These are phyloP conservation scores for Heteropelma amictum DNA, from an alignment of 2,888 invertebrate genomes.

Conservation along the genomic window DNA sequence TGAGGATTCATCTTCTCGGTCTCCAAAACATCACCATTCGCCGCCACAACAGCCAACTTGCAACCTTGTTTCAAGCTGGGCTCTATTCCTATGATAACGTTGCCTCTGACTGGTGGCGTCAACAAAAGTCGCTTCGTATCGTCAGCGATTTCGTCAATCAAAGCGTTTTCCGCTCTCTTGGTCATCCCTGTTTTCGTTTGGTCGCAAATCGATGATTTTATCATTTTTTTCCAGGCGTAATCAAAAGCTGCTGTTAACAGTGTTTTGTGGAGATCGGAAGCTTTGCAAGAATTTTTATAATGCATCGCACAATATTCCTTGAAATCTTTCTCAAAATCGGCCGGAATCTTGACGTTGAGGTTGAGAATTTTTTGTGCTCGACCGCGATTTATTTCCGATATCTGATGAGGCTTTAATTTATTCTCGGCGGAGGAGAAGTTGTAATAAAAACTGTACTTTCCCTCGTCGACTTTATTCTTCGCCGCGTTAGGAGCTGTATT, in stretches of 20 bases:
- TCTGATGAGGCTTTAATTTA: constrained; percentile 89
- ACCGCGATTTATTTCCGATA: constrained; percentile 92
- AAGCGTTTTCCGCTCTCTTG: constrained; percentile 87
- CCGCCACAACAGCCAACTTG: constrained; percentile 90
- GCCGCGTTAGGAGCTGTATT: constrained; percentile 74
- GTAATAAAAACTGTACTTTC: constrained; percentile 89
- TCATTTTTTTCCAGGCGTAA: constrained; percentile 82
- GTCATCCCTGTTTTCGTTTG: constrained; percentile 87
- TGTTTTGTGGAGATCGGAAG: constrained; percentile 62
- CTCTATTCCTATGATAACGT: constrained; percentile 90
- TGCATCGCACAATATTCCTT: constrained; percentile 74
- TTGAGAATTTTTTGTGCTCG: constrained; percentile 87
- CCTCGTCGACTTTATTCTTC: constrained; percentile 78
- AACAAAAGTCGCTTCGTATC: constrained; percentile 92
- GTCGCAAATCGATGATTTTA: constrained; percentile 84
- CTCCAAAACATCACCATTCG: constrained; percentile 84
- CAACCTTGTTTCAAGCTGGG: constrained; percentile 94
- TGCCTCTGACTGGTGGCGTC: constrained; percentile 88
- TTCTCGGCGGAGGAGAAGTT: constrained; percentile 84
- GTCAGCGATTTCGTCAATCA: constrained; percentile 90
- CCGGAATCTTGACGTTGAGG: constrained; percentile 87
- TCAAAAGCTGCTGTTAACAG: constrained; percentile 81
- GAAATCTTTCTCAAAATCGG: constrained; percentile 82
- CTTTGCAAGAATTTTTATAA: constrained; percentile 42
- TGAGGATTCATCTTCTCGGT: constrained; percentile 85